A percentile compares a stretch with the other conserved stretches of the same genome.
phyloP scores from a whole-genome alignment of 2,888 invertebrate species.

The Papilio protenor region DNA sequence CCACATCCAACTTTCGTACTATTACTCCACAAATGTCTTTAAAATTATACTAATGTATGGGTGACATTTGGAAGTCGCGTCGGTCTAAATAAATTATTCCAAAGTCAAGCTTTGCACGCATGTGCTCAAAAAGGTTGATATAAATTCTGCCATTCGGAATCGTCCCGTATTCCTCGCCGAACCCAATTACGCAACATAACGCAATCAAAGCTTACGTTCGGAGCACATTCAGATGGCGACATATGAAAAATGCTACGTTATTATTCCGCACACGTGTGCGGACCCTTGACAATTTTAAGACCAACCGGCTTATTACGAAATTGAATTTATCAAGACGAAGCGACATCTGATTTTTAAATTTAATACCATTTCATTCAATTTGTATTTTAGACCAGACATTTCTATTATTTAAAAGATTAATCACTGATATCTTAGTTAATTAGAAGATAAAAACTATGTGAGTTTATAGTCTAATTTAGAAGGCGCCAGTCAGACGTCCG shows the following conservation, averaged over 20 bases:
- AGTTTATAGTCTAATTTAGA: constrained; percentile 6
- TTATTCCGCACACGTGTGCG: constrained; percentile 28
- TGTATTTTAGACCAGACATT: neutral
- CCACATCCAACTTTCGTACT: too few species aligned
- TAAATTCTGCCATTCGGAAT: constrained; percentile 16
- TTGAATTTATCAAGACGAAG: constrained; percentile 14
- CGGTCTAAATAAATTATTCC: constrained; percentile 17
- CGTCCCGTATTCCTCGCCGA: constrained; percentile 10
- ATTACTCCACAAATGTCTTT: neutral
- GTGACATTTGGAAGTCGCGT: neutral
- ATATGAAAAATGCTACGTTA: constrained; percentile 14
- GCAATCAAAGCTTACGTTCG: constrained; percentile 31
- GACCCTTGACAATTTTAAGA: constrained; percentile 25
- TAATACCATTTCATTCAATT: neutral
- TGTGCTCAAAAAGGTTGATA: constrained; percentile 2
- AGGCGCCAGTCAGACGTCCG: constrained; percentile 37
- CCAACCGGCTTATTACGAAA: constrained; percentile 1
- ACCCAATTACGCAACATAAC: constrained; percentile 28
- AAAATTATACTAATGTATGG: neutral
- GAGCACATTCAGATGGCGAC: constrained; percentile 18
- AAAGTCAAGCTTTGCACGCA: neutral
- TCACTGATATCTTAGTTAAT: neutral
- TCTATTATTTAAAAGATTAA: neutral
- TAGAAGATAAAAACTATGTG: neutral
- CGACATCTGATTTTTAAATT: neutral